Conservation (phyloP, 2,888 invertebrate species). For the Zaprionus bogoriensis region DNA sequence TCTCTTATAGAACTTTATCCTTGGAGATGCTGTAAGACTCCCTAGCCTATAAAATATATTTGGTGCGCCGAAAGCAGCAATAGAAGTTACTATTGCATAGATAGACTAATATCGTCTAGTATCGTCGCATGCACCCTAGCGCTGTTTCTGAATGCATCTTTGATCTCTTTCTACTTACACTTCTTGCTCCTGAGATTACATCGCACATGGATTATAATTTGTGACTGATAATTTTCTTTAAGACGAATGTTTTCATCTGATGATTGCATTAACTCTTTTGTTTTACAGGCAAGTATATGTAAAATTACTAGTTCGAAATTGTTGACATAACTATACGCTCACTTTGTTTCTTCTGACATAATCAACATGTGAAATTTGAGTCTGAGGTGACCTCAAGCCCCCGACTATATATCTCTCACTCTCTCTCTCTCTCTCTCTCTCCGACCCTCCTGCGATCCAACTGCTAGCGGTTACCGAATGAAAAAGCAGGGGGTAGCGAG, state of each 20-base stretch:
- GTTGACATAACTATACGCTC: neutral
- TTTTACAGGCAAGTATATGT: no score
- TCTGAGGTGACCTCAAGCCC: constrained; percentile 3
- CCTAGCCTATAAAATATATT: no score
- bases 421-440: no score
- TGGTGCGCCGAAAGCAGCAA: no score
- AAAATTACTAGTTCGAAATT: no score
- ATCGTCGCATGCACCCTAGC: no score
- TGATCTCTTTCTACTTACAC: constrained; percentile 11
- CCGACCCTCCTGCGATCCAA: neutral
- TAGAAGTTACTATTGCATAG: no score
- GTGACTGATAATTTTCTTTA: constrained; percentile 23
- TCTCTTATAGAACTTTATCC: no score
- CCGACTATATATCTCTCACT: no score
- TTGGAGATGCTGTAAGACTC: no score
- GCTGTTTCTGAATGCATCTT: no score
- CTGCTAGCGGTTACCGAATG: constrained; percentile 21
- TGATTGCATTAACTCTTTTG: constrained; percentile 6
- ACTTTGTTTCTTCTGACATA: neutral
- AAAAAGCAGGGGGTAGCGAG: neutral
- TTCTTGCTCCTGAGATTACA: neutral
- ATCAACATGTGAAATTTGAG: neutral
- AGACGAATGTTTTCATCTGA: neutral
- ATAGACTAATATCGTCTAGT: no score
- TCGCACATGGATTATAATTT: constrained; percentile 19